These are phyloP conservation scores for Lepetodrilus schrolli DNA, from an alignment of 2,888 invertebrate species.

Conservation along the genomic window DNA sequence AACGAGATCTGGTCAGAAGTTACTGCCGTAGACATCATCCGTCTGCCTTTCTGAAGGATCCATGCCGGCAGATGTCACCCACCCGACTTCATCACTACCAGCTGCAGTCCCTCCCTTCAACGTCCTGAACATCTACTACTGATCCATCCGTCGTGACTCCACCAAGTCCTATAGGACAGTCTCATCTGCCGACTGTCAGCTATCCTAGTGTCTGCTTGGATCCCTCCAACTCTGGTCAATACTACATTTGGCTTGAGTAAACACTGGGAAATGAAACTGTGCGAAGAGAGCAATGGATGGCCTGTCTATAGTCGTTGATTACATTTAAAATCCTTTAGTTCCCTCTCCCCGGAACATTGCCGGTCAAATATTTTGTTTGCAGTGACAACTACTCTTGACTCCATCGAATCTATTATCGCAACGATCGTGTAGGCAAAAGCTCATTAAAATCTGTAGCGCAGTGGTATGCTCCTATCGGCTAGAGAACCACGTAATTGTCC, in stretches of 20 bases:
- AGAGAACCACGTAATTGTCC: slow-evolving; percentile 13
- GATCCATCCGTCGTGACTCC: too few relatives aligned
- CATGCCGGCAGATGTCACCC: too few relatives aligned
- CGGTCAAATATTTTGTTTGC: slow-evolving; percentile 29
- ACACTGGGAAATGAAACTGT: slow-evolving; percentile 20
- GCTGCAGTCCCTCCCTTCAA: too few relatives aligned
- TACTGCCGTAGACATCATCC: too few relatives aligned
- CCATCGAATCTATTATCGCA: slow-evolving; percentile 21
- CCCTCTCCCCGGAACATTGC: slow-evolving; percentile 16
- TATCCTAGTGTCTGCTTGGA: too few relatives aligned
- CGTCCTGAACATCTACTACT: too few relatives aligned
- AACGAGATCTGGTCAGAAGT: too few relatives aligned
- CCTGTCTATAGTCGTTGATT: slow-evolving; percentile 26
- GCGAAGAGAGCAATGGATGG: slow-evolving; percentile 2
- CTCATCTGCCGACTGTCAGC: too few relatives aligned
- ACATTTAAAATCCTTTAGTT: slow-evolving; percentile 27
- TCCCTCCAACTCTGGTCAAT: too few relatives aligned
- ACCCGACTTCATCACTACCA: too few relatives aligned
- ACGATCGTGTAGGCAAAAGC: slow-evolving; percentile 20
- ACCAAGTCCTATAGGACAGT: too few relatives aligned
- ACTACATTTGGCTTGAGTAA: slow-evolving; percentile 22
- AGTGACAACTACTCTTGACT: slow-evolving; percentile 20
- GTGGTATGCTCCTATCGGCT: background rate
- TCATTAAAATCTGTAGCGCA: slow-evolving; percentile 29
- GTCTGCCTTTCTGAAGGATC: too few relatives aligned